Conservation (phyloP, 2,888 invertebrate species). For the Molanna angustata region DNA sequence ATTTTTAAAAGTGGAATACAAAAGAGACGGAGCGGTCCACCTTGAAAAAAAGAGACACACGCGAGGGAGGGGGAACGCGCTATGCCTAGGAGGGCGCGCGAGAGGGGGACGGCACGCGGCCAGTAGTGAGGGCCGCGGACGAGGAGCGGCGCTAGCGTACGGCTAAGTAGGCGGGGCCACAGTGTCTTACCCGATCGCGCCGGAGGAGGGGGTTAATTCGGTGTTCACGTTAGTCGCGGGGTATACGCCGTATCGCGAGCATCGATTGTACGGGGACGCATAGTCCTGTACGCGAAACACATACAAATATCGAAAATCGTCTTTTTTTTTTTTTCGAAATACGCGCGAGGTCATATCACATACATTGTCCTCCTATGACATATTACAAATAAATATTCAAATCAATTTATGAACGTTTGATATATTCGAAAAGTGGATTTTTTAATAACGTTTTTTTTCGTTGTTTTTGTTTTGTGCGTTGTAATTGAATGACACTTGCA, state of each 20-base stretch:
- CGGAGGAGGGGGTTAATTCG: conserved; percentile 19
- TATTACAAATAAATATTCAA: background rate
- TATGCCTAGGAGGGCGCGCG: conserved; percentile 3
- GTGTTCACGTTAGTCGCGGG: conserved; percentile 22
- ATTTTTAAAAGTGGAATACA: conserved; percentile 27
- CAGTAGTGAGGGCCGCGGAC: conserved; percentile 23
- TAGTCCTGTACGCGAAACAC: background rate
- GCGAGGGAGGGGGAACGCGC: conserved; percentile 11
- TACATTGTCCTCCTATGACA: conserved; percentile 15
- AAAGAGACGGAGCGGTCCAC: conserved; percentile 29
- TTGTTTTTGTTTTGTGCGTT: too few relatives aligned
- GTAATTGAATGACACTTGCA: too few relatives aligned
- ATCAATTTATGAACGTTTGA: background rate
- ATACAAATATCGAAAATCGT: too few relatives aligned
- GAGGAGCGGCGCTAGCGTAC: conserved; percentile 22
- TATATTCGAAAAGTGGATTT: background rate
- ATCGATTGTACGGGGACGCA: conserved; percentile 6
- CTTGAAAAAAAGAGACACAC: conserved; percentile 31
- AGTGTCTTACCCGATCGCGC: conserved; percentile 16
- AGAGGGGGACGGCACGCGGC: conserved; percentile 7
- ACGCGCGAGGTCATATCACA: conserved; percentile 14
- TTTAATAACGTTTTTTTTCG: background rate
- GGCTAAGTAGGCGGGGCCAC: conserved; percentile 27
- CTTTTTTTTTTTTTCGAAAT: background rate
- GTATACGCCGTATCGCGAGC: conserved; percentile 20